These are phyloP conservation scores for Diceros bicornis DNA, from an alignment of 2,797 vertebrate species.

Conservation along the genomic window DNA sequence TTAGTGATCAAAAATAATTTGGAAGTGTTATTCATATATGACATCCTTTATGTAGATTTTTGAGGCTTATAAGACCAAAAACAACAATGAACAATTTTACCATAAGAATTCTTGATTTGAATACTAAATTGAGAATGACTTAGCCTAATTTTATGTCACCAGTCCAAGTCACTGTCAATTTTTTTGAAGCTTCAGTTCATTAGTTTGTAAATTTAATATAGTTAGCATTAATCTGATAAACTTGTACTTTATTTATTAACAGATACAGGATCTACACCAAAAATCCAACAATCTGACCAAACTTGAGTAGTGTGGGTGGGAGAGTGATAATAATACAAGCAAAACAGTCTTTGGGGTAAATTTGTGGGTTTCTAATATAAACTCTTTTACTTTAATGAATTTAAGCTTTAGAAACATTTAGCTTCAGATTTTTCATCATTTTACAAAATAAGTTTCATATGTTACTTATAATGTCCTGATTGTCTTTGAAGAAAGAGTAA, in stretches of 20 bases:
- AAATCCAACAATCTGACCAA: slow-evolving; percentile 94
- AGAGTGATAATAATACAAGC: slow-evolving; percentile 88
- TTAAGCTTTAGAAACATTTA: slow-evolving; percentile 53
- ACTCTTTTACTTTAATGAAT: neutral
- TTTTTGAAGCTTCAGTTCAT: neutral
- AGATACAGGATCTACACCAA: slow-evolving; percentile 92
- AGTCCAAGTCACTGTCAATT: neutral
- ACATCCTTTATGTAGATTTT: slow-evolving; percentile 10
- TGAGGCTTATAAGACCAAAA: slow-evolving; percentile 16
- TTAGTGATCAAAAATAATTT: slow-evolving; percentile 25
- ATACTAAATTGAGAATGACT: slow-evolving; percentile 32
- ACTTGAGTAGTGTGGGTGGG: slow-evolving; percentile 93
- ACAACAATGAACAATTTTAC: slow-evolving; percentile 42
- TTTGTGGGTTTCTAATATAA: slow-evolving; percentile 45
- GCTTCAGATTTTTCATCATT: slow-evolving; percentile 37
- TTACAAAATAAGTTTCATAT: neutral
- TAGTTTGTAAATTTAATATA: slow-evolving; percentile 53
- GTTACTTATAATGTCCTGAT: neutral
- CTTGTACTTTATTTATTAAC: slow-evolving; percentile 50
- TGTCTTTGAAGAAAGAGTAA: slow-evolving; percentile 12
- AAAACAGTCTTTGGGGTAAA: slow-evolving; percentile 92
- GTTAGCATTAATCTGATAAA: slow-evolving; percentile 56
- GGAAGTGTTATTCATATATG: neutral
- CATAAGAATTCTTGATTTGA: slow-evolving; percentile 22
- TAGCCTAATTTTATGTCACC: neutral